Percentiles rank a stretch among this genome's conserved stretches.
These are phyloP conservation scores for Pelodiscus sinensis DNA, from an alignment of 2,113 vertebrate genomes.

Conservation along the genomic window DNA sequence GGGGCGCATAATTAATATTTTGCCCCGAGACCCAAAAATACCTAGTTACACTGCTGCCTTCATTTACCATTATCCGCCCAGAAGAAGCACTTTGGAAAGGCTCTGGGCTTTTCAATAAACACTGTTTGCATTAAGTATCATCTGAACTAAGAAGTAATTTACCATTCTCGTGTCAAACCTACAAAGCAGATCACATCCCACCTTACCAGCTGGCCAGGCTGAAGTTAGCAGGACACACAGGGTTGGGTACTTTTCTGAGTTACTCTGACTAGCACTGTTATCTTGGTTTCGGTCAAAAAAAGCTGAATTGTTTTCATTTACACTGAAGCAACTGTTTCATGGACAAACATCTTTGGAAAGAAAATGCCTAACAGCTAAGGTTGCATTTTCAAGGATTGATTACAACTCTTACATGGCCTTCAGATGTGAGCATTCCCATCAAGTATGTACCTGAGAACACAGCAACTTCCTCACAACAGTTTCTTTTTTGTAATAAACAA, in stretches of 20 bases:
- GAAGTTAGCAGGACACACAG: neutral
- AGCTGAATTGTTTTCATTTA: neutral
- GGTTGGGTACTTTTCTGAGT: neutral
- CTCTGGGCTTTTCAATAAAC: too few relatives aligned
- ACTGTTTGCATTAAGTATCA: neutral
- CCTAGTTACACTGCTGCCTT: neutral
- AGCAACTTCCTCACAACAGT: neutral
- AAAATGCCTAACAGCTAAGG: conserved; percentile 16
- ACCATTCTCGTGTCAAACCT: neutral
- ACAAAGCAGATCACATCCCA: neutral
- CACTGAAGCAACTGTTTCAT: neutral
- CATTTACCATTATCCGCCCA: neutral
- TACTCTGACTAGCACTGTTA: neutral
- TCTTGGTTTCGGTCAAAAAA: neutral
- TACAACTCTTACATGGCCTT: neutral
- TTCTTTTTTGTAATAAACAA: neutral
- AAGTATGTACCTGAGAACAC: neutral
- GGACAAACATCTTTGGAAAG: neutral
- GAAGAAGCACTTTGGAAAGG: neutral
- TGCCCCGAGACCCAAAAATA: too few relatives aligned
- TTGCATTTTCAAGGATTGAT: neutral
- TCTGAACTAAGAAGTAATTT: neutral
- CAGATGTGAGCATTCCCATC: neutral
- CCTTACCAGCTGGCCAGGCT: neutral
- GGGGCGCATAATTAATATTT: too few relatives aligned